phyloP scores from a whole-genome alignment of 2,797 vertebrate genomes.

The Limosa lapponica region DNA sequence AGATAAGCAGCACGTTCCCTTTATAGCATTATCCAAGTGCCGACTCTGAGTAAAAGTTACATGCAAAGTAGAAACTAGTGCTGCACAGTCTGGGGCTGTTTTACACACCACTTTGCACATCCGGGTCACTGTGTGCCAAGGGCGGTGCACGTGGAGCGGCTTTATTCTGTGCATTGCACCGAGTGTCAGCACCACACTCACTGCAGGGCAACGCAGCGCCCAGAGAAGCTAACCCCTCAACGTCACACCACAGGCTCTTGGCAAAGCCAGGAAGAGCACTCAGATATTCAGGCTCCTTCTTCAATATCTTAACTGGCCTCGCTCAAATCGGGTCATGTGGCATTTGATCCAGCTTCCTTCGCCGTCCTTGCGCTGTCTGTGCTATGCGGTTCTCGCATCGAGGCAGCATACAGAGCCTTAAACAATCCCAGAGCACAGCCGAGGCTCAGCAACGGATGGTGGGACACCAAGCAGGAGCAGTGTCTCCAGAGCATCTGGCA shows the following conservation, averaged over 20 bases:
- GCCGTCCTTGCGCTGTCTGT: background rate
- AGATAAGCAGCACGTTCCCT: background rate
- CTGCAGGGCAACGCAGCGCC: fast-evolving
- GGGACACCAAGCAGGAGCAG: background rate
- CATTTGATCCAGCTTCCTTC: background rate
- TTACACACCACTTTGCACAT: background rate
- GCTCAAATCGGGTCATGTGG: background rate
- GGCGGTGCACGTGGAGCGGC: fast-evolving
- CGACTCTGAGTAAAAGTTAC: background rate
- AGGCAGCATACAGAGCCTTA: background rate
- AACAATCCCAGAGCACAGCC: background rate
- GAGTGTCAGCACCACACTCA: background rate
- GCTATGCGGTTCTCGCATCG: background rate
- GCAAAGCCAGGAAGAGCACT: background rate
- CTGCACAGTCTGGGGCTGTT: background rate
- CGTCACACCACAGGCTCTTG: background rate
- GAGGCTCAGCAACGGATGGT: background rate
- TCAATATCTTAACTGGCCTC: background rate
- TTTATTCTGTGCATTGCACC: background rate
- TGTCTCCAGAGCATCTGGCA: background rate
- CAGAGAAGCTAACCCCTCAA: fast-evolving
- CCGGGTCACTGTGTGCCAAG: fast-evolving
- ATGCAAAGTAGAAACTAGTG: background rate
- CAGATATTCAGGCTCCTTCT: background rate
- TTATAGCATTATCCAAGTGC: background rate